A percentile compares a stretch with the other conserved stretches of the same genome.
Conservation (phyloP, 2,113 vertebrate species). For the Tiliqua scincoides region DNA sequence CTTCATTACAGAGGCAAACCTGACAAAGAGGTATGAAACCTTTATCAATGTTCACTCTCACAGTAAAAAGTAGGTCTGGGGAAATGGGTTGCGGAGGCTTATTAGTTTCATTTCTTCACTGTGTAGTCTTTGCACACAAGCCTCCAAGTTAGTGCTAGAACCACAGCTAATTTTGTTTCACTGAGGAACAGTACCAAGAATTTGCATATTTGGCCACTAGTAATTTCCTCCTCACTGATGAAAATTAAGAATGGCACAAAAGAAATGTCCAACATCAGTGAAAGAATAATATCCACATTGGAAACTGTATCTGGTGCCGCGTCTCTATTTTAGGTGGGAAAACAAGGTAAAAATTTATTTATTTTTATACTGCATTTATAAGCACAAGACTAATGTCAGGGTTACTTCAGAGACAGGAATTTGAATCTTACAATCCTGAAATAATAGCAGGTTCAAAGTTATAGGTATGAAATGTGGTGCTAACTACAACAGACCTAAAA, state of each 20-base stretch:
- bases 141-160: not conserved
- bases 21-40: not conserved
- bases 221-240: not conserved
- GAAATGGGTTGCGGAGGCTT: not conserved
- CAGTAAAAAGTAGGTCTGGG: too few relatives aligned
- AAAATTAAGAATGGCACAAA: not conserved
- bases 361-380: too few relatives aligned
- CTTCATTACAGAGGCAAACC: not conserved
- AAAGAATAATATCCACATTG: not conserved
- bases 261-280: not conserved
- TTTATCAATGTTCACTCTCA: too few relatives aligned
- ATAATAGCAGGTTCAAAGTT: not conserved
- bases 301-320: not conserved
- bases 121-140: not conserved
- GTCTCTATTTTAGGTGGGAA: not conserved
- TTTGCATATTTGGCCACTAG: not conserved
- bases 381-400: not conserved
- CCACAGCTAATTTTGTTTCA: not conserved
- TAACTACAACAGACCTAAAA: not conserved
- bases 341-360: not conserved
- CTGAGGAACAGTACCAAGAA: not conserved
- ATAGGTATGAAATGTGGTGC: not conserved
- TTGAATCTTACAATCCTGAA: not conserved
- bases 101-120: not conserved
- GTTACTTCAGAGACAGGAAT: not conserved